These are phyloP conservation scores for Elymnias hypermnestra DNA, from an alignment of 1,140 invertebrate genomes.

Conservation along the genomic window DNA sequence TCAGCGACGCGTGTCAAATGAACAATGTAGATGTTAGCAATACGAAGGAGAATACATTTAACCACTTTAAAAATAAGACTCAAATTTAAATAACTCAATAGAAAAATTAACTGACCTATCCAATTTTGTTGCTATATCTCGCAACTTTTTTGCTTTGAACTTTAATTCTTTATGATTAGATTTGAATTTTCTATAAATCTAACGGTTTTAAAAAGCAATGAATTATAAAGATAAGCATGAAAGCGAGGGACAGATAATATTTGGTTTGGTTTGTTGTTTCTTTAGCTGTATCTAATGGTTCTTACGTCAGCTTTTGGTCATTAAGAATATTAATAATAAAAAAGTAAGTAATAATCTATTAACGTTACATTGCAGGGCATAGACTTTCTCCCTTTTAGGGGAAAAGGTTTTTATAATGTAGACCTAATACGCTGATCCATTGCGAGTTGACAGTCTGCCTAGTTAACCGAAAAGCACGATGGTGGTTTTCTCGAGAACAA, in stretches of 20 bases:
- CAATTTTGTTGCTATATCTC: slow-evolving; percentile 17
- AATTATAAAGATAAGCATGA: neutral
- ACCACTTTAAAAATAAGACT: slow-evolving; percentile 3
- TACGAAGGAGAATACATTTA: slow-evolving; percentile 12
- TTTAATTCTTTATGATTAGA: neutral
- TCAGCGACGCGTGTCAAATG: slow-evolving; percentile 38
- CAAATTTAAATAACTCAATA: slow-evolving; percentile 16
- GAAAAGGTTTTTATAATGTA: neutral
- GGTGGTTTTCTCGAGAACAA: no score
- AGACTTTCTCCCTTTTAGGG: neutral
- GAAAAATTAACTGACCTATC: slow-evolving; percentile 13
- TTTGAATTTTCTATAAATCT: neutral
- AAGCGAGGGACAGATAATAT: slow-evolving; percentile 1
- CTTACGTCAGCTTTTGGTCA: neutral
- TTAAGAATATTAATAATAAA: no score
- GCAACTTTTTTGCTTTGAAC: neutral
- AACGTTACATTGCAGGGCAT: neutral
- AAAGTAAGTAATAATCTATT: no score
- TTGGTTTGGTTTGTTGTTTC: neutral
- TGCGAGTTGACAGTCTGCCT: no score
- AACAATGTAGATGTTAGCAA: slow-evolving; percentile 14
- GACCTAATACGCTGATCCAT: no score
- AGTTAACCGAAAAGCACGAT: no score
- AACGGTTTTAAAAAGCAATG: neutral
- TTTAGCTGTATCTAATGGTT: neutral